phyloP scores from a whole-genome alignment of 2,888 invertebrate genomes.

The Incurvaria masculella region DNA sequence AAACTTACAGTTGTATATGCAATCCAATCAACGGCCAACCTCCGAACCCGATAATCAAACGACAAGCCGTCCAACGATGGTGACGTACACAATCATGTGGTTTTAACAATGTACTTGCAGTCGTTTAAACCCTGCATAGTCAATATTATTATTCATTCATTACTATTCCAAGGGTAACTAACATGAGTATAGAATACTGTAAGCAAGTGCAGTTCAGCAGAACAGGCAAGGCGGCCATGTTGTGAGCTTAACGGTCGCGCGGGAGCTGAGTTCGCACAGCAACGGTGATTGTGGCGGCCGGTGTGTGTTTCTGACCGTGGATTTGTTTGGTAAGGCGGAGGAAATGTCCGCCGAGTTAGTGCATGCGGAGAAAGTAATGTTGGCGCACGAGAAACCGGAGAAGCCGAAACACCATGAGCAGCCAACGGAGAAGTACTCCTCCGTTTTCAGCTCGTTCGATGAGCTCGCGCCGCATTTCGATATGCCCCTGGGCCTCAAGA shows the following conservation, averaged over 20 bases:
- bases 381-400: constrained; percentile 47
- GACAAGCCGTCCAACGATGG: no score
- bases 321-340: constrained; percentile 53
- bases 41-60: no score
- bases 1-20: no score
- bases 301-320: constrained; percentile 11
- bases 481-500: constrained; percentile 36
- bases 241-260: constrained; percentile 29
- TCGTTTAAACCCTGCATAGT: no score
- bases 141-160: no score
- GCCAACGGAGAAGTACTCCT: constrained; percentile 38
- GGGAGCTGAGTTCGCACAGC: constrained; percentile 17
- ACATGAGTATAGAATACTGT: no score
- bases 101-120: no score
- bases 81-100: no score
- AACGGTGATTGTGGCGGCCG: not conserved
- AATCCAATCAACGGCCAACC: no score
- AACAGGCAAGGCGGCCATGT: no score
- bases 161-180: no score
- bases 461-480: constrained; percentile 41
- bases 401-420: constrained; percentile 27
- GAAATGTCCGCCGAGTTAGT: constrained; percentile 50
- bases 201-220: no score
- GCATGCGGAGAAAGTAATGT: constrained; percentile 54
- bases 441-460: constrained; percentile 46